These are phyloP conservation scores for Dendrolimus kikuchii DNA, from an alignment of 1,140 invertebrate genomes.

Conservation along the genomic window DNA sequence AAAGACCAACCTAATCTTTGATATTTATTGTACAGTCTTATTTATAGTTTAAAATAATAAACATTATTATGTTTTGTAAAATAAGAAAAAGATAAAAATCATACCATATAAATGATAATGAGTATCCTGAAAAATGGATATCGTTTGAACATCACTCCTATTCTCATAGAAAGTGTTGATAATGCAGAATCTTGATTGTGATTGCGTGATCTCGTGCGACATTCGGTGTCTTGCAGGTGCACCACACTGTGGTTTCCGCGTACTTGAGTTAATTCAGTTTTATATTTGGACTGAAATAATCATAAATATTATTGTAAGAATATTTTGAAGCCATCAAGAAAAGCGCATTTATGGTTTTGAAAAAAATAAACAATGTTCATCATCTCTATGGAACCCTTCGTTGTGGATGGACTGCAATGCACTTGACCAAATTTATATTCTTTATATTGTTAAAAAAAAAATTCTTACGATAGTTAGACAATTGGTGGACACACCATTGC, in stretches of 20 bases:
- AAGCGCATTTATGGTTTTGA: too few species aligned
- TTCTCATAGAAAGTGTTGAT: constrained; percentile 81
- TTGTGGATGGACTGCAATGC: too few species aligned
- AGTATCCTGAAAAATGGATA: constrained; percentile 86
- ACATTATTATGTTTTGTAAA: background rate
- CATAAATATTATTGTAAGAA: constrained; percentile 2
- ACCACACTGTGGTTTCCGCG: constrained; percentile 39
- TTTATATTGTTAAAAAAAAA: too few species aligned
- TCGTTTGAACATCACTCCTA: constrained; percentile 83
- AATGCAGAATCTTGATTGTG: constrained; percentile 73
- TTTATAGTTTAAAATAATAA: background rate
- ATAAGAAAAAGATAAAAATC: constrained; percentile 6
- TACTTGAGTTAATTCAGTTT: constrained; percentile 26
- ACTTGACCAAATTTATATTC: too few species aligned
- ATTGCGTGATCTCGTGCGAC: constrained; percentile 17
- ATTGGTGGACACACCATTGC: too few species aligned
- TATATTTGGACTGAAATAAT: constrained; percentile 40
- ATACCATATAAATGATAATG: constrained; percentile 79
- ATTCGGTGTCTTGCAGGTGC: constrained; percentile 29
- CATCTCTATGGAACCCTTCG: too few species aligned
- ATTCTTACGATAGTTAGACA: too few species aligned
- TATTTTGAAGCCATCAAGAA: background rate
- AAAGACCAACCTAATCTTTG: too few species aligned
- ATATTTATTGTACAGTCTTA: background rate
- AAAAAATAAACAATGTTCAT: too few species aligned